Percentiles rank a stretch among this genome's conserved stretches.
These are phyloP conservation scores for Cirrhinus molitorella DNA, from an alignment of 2,797 vertebrate species.

Conservation along the genomic window DNA sequence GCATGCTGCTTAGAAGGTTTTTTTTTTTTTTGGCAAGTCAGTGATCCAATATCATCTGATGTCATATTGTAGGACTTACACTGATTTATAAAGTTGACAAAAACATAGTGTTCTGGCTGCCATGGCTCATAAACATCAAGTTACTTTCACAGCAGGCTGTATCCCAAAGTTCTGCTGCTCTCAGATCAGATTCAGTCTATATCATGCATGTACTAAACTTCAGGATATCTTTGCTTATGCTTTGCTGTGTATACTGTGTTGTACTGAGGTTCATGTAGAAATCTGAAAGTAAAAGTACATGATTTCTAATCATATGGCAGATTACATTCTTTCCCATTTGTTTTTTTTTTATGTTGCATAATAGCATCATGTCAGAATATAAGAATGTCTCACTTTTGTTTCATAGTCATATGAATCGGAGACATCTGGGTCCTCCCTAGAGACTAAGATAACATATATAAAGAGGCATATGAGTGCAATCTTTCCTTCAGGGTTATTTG, in stretches of 20 bases:
- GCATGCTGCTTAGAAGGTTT: neutral
- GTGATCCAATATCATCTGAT: neutral
- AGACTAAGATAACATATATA: neutral
- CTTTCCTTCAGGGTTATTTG: conserved; percentile 40
- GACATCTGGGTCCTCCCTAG: conserved; percentile 40
- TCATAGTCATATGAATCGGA: conserved; percentile 10
- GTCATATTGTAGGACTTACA: neutral
- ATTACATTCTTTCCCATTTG: neutral
- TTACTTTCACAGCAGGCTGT: neutral
- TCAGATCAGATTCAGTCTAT: neutral
- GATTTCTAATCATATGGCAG: conserved; percentile 23
- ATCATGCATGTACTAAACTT: neutral
- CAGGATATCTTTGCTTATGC: neutral
- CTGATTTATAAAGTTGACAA: neutral
- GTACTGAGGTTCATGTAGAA: neutral
- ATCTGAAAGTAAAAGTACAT: neutral
- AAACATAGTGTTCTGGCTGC: neutral
- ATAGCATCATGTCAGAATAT: conserved; percentile 15
- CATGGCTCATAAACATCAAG: neutral
- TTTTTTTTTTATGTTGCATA: conserved; percentile 29
- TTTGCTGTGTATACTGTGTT: neutral
- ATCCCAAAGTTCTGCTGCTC: neutral
- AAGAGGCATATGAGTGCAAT: conserved; percentile 4
- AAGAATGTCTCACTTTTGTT: conserved; percentile 19
- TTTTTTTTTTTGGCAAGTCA: neutral